phyloP scores from a whole-genome alignment of 2,888 invertebrate species.

The Aporophyla nigra region DNA sequence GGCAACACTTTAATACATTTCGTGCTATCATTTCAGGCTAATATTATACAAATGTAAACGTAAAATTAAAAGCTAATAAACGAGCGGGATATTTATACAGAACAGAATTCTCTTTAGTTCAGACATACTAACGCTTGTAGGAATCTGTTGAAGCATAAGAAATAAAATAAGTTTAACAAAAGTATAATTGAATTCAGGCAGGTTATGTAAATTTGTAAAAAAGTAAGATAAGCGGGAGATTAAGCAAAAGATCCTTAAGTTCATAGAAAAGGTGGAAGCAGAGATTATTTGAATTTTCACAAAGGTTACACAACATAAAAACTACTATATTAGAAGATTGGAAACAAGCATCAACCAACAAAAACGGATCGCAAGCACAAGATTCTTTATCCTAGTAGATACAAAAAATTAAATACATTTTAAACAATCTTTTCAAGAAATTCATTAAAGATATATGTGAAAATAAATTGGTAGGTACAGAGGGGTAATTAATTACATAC shows the following conservation, averaged over 20 bases:
- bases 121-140: background rate
- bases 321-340: too few relatives aligned
- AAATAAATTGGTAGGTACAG: background rate
- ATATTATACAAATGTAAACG: conserved; percentile 1
- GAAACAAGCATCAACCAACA: background rate
- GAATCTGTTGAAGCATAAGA: background rate
- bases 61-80: conserved; percentile 7
- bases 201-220: background rate
- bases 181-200: background rate
- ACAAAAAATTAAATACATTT: too few relatives aligned
- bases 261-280: background rate
- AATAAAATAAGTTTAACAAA: background rate
- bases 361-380: background rate
- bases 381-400: too few relatives aligned
- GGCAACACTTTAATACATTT: conserved; percentile 14
- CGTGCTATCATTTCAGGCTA: background rate
- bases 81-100: background rate
- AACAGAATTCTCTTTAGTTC: background rate
- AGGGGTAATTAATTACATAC: too few relatives aligned
- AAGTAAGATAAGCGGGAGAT: background rate
- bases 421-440: too few relatives aligned
- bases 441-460: too few relatives aligned
- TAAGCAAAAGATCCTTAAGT: background rate
- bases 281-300: background rate
- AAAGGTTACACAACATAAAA: too few relatives aligned